These are phyloP conservation scores for Lutraria lutraria DNA, from an alignment of 2,888 invertebrate species.

Conservation along the genomic window DNA sequence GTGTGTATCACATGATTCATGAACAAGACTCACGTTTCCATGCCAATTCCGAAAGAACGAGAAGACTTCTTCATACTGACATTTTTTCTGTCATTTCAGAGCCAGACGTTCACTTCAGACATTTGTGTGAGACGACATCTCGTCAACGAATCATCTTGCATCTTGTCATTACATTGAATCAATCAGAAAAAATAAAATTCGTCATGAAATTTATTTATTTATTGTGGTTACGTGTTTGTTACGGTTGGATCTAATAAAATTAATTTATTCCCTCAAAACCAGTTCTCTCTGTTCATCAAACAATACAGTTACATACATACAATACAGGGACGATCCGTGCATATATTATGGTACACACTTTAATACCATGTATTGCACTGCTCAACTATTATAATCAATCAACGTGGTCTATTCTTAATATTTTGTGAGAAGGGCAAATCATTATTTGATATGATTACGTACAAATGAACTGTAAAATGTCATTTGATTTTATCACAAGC, in stretches of 20 bases:
- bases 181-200: background rate
- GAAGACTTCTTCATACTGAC: no score
- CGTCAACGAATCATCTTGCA: background rate
- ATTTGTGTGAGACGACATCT: background rate
- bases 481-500: no score
- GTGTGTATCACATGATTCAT: no score
- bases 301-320: background rate
- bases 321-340: background rate
- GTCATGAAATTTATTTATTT: constrained; percentile 26
- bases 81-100: background rate
- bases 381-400: no score
- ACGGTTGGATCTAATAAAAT: constrained; percentile 18
- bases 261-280: constrained; percentile 20
- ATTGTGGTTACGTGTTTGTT: constrained; percentile 32
- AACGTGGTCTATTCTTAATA: no score
- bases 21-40: no score
- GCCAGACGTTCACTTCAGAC: background rate
- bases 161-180: constrained; percentile 13
- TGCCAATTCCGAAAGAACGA: no score
- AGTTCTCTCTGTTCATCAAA: background rate
- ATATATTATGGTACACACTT: background rate
- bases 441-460: no score
- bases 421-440: no score
- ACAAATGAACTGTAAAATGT: no score
- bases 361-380: background rate